Base-by-base conservation (phyloP, 2,888 invertebrate species). In the Trachelus iudaicus region DNA sequence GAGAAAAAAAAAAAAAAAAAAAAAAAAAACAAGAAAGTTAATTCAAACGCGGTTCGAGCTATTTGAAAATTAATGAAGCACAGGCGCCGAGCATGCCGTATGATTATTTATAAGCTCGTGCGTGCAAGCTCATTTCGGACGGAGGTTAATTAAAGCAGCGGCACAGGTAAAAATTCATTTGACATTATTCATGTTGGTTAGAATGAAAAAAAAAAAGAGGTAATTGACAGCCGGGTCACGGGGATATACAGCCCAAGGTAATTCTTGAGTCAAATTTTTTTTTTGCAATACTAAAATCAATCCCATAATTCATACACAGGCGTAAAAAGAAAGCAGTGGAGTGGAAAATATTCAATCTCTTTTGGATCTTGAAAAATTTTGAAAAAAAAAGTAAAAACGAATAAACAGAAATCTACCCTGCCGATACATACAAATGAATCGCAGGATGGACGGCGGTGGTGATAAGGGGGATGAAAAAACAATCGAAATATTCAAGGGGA, bases 81-180 rank as follows among this genome's bases (percentile, higher is more conserved):
- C 23, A 0, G 23, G 40, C 40, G 23, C 40, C 23, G 23, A 23
- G 56, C 56, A 23, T 23, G 9, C 23, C 15, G 9, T 77, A 76
- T 76, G 73, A 69, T 79, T 83, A 82, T 86, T 85, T 82, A 82
- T 82, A 81, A 81, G 76, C 76, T 77, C 37, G 73, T 76, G 75
- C 76, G 73, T 75, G 80, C 75, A 76, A 69, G 71, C 73, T 74
- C 76, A 75, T 80, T 77, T 82, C 77, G 81, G 30, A 23, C 34
- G 11, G 11, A 15, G 12, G 71, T 71, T 34, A 34, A 71, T 71
- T 71, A 71, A 71, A 30, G 12, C 71, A 0, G 3, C 30, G 31
- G 30, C 11, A 30, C 15, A 71, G 31, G 71, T 23, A 34, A 23
- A 71, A 71, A 15, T 71, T 71, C 56, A 56, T 56, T 56, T 56